Conservation (phyloP, 2,113 vertebrate species). For the Bubo blakistoni region DNA sequence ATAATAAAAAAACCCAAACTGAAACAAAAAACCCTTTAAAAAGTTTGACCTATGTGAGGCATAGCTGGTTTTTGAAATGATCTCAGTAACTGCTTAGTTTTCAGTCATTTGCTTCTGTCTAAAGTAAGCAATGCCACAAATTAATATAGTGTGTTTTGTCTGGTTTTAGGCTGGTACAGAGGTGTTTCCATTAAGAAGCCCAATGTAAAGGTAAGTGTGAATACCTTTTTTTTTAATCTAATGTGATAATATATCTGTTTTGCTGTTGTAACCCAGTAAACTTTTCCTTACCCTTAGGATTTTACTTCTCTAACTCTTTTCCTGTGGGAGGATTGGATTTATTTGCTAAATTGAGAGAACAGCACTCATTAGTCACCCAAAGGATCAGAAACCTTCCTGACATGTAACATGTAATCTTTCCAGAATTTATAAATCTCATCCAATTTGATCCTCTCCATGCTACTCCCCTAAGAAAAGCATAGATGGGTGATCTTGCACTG, state of each 20-base stretch:
- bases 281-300: not conserved
- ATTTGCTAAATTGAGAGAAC: not conserved
- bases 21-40: not conserved
- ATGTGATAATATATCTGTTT: not conserved
- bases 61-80: not conserved
- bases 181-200: slow-evolving; percentile 91
- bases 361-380: not conserved
- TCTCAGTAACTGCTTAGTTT: not conserved
- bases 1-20: too few species aligned
- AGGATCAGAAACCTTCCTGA: not conserved
- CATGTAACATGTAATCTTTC: not conserved
- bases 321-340: not conserved
- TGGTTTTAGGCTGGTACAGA: slow-evolving; percentile 92
- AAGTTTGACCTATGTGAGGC: not conserved
- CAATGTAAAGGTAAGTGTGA: slow-evolving; percentile 84
- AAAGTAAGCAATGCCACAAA: not conserved
- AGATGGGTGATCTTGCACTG: not conserved
- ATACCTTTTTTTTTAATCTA: not conserved
- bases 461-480: not conserved
- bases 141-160: slow-evolving; percentile 28
- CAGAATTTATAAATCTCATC: not conserved
- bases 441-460: not conserved
- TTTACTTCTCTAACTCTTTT: not conserved
- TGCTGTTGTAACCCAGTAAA: not conserved
- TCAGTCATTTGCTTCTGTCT: not conserved